These are phyloP conservation scores for Xylophagus ater DNA, from an alignment of 2,888 invertebrate species.

Conservation along the genomic window DNA sequence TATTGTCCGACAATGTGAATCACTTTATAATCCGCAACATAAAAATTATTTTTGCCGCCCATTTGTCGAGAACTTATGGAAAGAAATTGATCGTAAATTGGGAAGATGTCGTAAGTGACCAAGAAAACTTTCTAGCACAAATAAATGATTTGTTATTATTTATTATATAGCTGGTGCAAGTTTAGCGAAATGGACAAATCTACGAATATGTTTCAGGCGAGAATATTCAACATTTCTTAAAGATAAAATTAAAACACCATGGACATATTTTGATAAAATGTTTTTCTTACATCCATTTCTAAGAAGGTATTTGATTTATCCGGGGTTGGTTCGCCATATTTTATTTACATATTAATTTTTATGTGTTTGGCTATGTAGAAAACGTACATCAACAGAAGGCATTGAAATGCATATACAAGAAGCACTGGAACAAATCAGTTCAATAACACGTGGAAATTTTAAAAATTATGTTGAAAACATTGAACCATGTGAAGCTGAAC, in stretches of 20 bases:
- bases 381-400: constrained; percentile 29
- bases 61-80: constrained; percentile 37
- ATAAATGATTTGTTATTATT: background rate
- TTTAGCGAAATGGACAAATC: constrained; percentile 35
- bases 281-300: constrained; percentile 34
- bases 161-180: constrained; percentile 28
- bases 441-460: constrained; percentile 22
- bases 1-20: constrained; percentile 34
- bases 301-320: constrained; percentile 25
- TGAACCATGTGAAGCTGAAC: constrained; percentile 2
- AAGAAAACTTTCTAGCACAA: background rate
- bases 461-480: constrained; percentile 9
- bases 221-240: constrained; percentile 34
- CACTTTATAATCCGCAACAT: constrained; percentile 35
- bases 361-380: constrained; percentile 20
- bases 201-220: constrained; percentile 34
- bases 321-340: background rate
- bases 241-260: constrained; percentile 33
- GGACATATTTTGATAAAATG: constrained; percentile 37
- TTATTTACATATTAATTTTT: no score
- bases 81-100: constrained; percentile 32
- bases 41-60: constrained; percentile 37
- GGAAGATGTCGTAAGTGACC: constrained; percentile 30
- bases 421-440: constrained; percentile 32
- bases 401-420: constrained; percentile 34